These are phyloP conservation scores for Pluvialis apricaria DNA, from an alignment of 2,113 vertebrate species.

Conservation along the genomic window DNA sequence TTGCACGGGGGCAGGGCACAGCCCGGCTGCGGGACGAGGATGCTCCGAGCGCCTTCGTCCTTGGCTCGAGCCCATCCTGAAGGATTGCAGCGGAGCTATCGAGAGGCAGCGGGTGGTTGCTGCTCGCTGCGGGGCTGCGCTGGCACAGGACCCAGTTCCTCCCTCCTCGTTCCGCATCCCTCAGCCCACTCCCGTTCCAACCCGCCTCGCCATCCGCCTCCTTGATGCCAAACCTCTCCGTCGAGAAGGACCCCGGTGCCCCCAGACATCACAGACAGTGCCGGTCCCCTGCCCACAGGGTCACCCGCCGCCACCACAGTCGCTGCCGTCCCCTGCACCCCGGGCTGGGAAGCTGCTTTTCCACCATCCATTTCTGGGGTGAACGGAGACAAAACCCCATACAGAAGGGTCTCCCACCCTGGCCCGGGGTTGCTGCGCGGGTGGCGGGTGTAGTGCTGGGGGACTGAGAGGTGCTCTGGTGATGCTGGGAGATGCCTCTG, in stretches of 20 bases:
- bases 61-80: accelerated
- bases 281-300: too few species aligned
- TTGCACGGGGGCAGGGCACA: neutral
- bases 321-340: accelerated
- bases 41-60: neutral
- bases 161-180: neutral
- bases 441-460: neutral
- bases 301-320: accelerated
- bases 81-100: neutral
- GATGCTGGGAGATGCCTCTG: neutral
- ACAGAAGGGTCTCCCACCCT: neutral
- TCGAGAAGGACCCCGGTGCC: neutral
- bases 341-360: neutral
- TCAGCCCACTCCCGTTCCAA: neutral
- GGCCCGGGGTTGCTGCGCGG: accelerated
- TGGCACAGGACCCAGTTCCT: neutral
- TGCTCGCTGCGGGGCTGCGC: neutral
- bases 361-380: neutral
- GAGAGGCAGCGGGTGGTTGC: neutral
- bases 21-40: accelerated
- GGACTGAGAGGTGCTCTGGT: neutral
- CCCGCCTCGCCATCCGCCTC: neutral
- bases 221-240: accelerated
- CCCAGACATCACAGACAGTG: neutral
- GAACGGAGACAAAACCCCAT: accelerated